Evolutionary conservation across 2,113 vertebrate species (phyloP), one percentile per base, ranked within the genome.

Genomic region (Melanerpes formicivorus): DNA sequence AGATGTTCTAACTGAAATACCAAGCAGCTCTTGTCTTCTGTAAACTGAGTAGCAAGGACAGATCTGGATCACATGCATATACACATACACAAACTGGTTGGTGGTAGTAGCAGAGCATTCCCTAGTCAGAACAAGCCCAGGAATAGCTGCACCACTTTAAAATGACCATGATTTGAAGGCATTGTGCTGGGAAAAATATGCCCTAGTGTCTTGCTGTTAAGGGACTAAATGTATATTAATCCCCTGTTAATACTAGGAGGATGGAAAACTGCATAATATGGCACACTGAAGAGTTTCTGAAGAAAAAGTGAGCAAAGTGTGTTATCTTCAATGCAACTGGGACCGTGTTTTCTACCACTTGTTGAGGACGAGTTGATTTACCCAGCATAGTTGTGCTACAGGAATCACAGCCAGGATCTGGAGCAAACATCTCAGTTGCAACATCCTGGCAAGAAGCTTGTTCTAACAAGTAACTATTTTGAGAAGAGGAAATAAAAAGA

Each of bases 371-470:
- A 9, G 1, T 6, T 88, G 48, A 66, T 78, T 91, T 91, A 83
- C 73, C 62, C 91, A 40, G 22, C 60, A 56, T 69, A 71, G 52
- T 3, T 34, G 55, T 90, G 80, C 82, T 90, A 27, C 71, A 78
- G 84, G 56, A 84, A 90, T 60, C 32, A 29, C 71, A 95, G 88
- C 87, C 87, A 95, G 80, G 21, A 95, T 88, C 66, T 79, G 89
- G 85, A 95, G 67, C 88, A 93, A 96, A 91, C 55, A 9, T 82
- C 88, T 84, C 30, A 58, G 4, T 91, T 96, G 95, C 75, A 0
- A 96, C 95, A 96, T 91, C 73, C 77, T 88, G 82, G 90, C 85
- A 89, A 75, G 90, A 84, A 77, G 55, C 80, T 92, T 94, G 91
- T 96, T 93, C 82, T 90, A 84, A 84, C 59, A 93, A 95, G 82